phyloP scores from a whole-genome alignment of 2,113 vertebrate species.

The Neolamprologus brichardi region DNA sequence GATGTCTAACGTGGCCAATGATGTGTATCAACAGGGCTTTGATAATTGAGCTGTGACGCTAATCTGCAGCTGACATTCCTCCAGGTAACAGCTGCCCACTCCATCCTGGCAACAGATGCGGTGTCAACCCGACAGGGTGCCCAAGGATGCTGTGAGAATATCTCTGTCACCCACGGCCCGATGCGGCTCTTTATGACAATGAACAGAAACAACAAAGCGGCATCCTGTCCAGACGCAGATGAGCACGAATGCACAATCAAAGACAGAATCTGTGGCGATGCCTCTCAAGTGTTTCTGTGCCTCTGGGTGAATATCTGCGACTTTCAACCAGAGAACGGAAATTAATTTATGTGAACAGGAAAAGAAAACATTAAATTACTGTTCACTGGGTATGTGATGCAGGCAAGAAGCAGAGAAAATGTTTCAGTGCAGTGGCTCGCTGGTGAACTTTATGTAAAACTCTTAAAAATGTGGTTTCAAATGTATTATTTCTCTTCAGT shows the following conservation, averaged over 20 bases:
- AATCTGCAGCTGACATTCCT: not conserved
- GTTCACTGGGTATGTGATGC: not conserved
- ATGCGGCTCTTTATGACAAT: not conserved
- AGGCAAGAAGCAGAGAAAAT: not conserved
- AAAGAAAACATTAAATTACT: not conserved
- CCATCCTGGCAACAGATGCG: conserved; percentile 5
- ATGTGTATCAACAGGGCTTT: not conserved
- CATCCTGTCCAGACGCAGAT: not conserved
- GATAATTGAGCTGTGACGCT: not conserved
- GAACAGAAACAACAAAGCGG: not conserved
- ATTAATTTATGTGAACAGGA: not conserved
- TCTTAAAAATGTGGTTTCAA: not conserved
- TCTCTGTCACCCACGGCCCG: not conserved
- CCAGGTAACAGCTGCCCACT: conserved; percentile 17
- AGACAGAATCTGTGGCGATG: not conserved
- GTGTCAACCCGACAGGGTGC: not conserved
- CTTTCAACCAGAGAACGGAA: not conserved
- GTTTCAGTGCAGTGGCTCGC: not conserved
- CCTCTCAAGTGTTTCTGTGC: not conserved
- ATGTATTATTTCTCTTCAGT: not conserved
- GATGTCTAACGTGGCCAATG: not conserved
- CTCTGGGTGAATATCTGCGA: not conserved
- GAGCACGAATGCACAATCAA: not conserved
- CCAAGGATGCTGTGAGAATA: not conserved
- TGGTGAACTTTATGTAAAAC: not conserved